Percentiles rank a stretch among this genome's conserved stretches.
These are phyloP conservation scores for Perognathus longimembris DNA, from an alignment of 2,113 vertebrate species.

Conservation along the genomic window DNA sequence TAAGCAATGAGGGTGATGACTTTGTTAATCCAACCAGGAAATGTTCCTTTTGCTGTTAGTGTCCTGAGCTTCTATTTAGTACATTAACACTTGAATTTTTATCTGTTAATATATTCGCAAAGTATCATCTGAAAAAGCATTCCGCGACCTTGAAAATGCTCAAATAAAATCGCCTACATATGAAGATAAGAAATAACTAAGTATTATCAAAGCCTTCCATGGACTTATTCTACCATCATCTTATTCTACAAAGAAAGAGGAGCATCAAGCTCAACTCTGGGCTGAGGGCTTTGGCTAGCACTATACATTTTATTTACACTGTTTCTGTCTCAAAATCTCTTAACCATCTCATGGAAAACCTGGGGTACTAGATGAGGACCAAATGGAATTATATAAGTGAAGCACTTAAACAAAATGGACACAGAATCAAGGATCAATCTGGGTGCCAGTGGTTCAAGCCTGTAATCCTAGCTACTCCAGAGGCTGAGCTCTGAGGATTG, in stretches of 20 bases:
- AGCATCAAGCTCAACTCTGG: too few species aligned
- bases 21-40: background rate
- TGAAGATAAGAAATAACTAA: background rate
- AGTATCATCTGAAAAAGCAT: slow-evolving; percentile 2
- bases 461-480: too few species aligned
- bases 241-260: background rate
- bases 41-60: background rate
- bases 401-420: background rate
- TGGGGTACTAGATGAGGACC: background rate
- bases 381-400: background rate
- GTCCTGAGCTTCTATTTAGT: background rate
- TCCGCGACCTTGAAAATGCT: background rate
- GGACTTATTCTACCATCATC: background rate
- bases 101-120: background rate
- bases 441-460: too few species aligned
- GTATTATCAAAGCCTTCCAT: background rate
- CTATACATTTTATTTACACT: background rate
- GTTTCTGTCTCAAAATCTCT: background rate
- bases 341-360: background rate
- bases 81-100: background rate
- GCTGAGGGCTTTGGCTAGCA: too few species aligned
- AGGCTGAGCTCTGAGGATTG: too few species aligned
- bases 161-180: background rate
- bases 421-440: background rate
- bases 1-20: background rate